A percentile compares a stretch with the other conserved stretches of the same genome.
These are phyloP conservation scores for Theretra japonica DNA, from an alignment of 2,888 invertebrate species.

Conservation along the genomic window DNA sequence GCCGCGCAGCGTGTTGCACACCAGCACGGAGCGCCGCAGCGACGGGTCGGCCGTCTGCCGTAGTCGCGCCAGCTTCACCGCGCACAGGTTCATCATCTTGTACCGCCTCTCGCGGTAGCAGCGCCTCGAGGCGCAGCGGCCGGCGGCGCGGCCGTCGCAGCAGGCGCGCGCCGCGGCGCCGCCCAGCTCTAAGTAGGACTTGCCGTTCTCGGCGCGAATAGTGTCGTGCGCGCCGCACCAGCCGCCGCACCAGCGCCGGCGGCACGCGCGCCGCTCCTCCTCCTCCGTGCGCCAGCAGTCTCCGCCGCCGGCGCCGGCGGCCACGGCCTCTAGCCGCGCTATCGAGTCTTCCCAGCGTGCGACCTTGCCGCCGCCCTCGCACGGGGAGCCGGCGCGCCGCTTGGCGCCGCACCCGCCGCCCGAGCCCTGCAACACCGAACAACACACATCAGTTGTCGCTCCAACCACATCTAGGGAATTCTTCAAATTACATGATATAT, in stretches of 20 bases:
- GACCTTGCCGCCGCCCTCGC: conserved; percentile 81
- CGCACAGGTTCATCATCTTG: conserved; percentile 95
- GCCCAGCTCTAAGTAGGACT: conserved; percentile 94
- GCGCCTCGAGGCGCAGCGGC: conserved; percentile 91
- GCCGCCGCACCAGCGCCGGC: conserved; percentile 84
- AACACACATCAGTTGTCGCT: conserved; percentile 24
- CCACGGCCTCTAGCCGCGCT: conserved; percentile 82
- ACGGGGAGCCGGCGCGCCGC: conserved; percentile 80
- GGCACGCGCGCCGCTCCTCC: conserved; percentile 81
- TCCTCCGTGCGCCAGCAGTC: conserved; percentile 85
- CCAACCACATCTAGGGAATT: neutral
- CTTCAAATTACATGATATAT: neutral
- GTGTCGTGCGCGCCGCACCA: conserved; percentile 88
- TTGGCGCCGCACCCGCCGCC: conserved; percentile 84
- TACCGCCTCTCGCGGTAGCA: conserved; percentile 94
- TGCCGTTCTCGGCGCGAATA: conserved; percentile 95
- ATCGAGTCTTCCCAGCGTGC: conserved; percentile 83
- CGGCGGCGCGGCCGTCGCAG: conserved; percentile 89
- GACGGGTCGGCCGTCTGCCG: conserved; percentile 96
- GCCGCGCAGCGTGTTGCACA: conserved; percentile 95
- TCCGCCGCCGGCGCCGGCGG: conserved; percentile 86
- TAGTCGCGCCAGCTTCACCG: conserved; percentile 95
- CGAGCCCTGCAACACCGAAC: conserved; percentile 76
- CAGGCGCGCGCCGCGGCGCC: conserved; percentile 90
- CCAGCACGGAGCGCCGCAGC: conserved; percentile 94